Base-by-base conservation (phyloP, 2,797 vertebrate species). In the Phoeniculus purpureus region DNA sequence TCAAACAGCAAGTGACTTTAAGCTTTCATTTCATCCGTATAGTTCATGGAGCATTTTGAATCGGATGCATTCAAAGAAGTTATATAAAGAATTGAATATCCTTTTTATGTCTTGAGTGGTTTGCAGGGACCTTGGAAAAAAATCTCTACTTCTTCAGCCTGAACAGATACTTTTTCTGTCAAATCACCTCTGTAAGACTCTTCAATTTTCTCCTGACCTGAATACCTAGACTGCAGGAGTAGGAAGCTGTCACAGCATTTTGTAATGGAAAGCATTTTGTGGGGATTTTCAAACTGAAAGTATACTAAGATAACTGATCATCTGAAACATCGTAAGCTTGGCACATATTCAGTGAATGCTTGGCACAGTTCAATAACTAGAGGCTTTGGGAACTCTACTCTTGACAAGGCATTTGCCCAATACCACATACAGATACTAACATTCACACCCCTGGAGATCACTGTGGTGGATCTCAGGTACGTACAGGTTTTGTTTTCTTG, bases 11-110 rank as follows among this genome's bases (percentile, higher is more conserved):
- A 13, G 31, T 3, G 1, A 87, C 43, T 92, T 86, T 27, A 62
- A 62, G 11, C 48, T 81, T 93, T 81, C 23, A 10, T 68, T 83
- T 93, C 67, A n/a, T 61, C 58, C 74, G 29, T 71, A 2, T 64
- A 65, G 76, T 91, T 78, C 37, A 48, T 37, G n/a, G 31, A 56
- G 20, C 8, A 74, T 78, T 94, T 91, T 67, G n/a, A 77, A 77
- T 88, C 65, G 48, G 34, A 65, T 87, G 34, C 25, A 55, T 77
- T 84, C 84, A 59, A 90, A 72, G 31, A 92, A 43, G 21, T 72
- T 87, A 34, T 26, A 47, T 19, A n/a, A 77, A 72, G 26, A 9
- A 77, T 5, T 8, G 5, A 80, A 50, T 26, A 77, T 88, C 6
- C 12, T 82, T 91, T 92, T 65, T 56, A 71, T 40, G 12, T 70